phyloP scores from a whole-genome alignment of 2,888 invertebrate species.

The Ceramica pisi region DNA sequence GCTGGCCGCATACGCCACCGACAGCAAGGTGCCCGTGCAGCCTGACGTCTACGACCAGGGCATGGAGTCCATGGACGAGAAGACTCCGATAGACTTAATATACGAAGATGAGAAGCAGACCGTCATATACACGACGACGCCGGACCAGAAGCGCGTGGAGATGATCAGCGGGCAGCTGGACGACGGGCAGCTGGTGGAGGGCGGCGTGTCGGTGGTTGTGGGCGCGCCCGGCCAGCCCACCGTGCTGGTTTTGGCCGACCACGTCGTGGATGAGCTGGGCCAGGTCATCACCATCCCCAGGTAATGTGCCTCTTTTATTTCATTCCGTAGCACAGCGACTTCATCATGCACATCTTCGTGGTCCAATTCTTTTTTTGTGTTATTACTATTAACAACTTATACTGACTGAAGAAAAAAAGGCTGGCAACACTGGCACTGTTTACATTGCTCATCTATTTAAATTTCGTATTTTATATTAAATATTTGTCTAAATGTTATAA shows the following conservation, averaged over 20 bases:
- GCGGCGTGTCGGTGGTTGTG: constrained; percentile 89
- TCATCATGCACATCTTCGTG: background rate
- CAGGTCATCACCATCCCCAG: constrained; percentile 93
- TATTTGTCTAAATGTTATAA: too few relatives aligned
- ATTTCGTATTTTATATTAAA: too few relatives aligned
- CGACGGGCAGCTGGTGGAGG: constrained; percentile 89
- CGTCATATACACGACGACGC: constrained; percentile 95
- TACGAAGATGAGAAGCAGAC: constrained; percentile 96
- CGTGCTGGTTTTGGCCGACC: constrained; percentile 93
- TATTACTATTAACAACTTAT: constrained; percentile 14
- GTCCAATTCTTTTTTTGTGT: background rate
- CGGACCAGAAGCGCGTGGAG: constrained; percentile 95
- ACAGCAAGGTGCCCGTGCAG: constrained; percentile 91
- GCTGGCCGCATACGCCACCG: constrained; percentile 88
- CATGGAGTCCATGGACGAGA: constrained; percentile 91
- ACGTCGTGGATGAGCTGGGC: constrained; percentile 93
- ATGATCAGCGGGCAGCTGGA: constrained; percentile 93
- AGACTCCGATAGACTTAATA: constrained; percentile 95
- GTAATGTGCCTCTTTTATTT: constrained; percentile 77
- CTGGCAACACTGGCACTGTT: too few relatives aligned
- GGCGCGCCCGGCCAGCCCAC: constrained; percentile 89
- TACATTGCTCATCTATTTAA: too few relatives aligned
- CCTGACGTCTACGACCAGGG: constrained; percentile 89
- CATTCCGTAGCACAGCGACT: constrained; percentile 3
- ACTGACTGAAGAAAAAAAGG: too few relatives aligned